A percentile compares a stretch with the other conserved stretches of the same genome.
These are phyloP conservation scores for Ctenopoma kingsleyae DNA, from an alignment of 2,797 vertebrate genomes.

Conservation along the genomic window DNA sequence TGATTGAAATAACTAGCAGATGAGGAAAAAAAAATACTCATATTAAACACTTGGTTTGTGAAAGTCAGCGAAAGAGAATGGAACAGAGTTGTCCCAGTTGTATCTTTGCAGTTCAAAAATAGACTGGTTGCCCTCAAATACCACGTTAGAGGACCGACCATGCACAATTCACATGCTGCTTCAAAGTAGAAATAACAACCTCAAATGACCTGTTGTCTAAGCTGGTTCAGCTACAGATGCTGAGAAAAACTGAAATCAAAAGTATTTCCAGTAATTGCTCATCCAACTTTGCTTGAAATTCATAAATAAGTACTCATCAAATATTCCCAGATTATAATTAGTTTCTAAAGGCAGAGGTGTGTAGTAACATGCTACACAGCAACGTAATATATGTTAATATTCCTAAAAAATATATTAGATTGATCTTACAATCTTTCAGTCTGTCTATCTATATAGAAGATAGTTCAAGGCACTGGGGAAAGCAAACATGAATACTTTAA, in stretches of 20 bases:
- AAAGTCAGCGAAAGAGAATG: constrained; percentile 62
- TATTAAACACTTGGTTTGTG: constrained; percentile 56
- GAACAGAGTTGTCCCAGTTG: constrained; percentile 65
- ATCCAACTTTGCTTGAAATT: background rate
- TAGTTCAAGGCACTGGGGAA: too few species aligned
- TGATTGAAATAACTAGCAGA: constrained; percentile 58
- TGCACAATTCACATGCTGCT: constrained; percentile 50
- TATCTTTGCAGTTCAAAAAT: constrained; percentile 71
- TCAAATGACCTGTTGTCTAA: constrained; percentile 11
- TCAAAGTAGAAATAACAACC: constrained; percentile 37
- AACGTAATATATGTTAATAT: background rate
- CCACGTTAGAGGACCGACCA: constrained; percentile 47
- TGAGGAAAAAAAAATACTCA: constrained; percentile 7
- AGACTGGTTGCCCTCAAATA: constrained; percentile 68
- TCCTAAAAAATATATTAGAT: background rate
- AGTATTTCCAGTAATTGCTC: background rate
- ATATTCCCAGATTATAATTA: constrained; percentile 1
- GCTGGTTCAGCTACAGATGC: constrained; percentile 22
- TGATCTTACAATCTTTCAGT: background rate
- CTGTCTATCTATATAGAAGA: too few species aligned
- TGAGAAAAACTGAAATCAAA: background rate
- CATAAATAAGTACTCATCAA: background rate
- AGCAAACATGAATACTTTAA: background rate
- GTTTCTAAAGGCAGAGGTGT: background rate
- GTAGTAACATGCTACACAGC: background rate